Conservation (phyloP, 2,113 vertebrate genomes). For the Sciurus niger region DNA sequence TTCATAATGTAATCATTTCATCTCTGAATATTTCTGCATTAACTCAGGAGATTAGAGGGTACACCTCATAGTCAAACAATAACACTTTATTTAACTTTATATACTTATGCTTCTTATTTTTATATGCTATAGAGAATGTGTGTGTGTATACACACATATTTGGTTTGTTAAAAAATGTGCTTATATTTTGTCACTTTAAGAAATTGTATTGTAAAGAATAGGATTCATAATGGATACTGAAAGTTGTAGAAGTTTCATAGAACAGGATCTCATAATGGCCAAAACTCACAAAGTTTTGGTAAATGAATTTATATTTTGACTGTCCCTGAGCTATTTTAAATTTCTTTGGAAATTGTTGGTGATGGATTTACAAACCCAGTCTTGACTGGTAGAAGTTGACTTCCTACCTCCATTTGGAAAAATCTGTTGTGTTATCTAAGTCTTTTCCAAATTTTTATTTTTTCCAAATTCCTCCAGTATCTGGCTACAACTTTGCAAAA, state of each 20-base stretch:
- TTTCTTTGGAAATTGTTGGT: neutral
- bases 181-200: neutral
- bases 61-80: too few relatives aligned
- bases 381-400: neutral
- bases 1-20: too few relatives aligned
- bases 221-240: neutral
- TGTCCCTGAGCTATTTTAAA: neutral
- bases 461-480: neutral
- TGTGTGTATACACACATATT: neutral
- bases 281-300: neutral
- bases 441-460: neutral
- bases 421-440: neutral
- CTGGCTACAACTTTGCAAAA: neutral
- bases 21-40: too few relatives aligned
- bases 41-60: too few relatives aligned
- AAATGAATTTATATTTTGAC: neutral
- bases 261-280: neutral
- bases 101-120: neutral
- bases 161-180: neutral
- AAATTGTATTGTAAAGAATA: neutral
- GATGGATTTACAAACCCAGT: neutral
- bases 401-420: neutral
- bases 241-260: neutral
- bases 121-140: neutral
- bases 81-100: constrained; percentile 1